These are phyloP conservation scores for Nothoprocta perdicaria DNA, from an alignment of 2,113 vertebrate species.

Conservation along the genomic window DNA sequence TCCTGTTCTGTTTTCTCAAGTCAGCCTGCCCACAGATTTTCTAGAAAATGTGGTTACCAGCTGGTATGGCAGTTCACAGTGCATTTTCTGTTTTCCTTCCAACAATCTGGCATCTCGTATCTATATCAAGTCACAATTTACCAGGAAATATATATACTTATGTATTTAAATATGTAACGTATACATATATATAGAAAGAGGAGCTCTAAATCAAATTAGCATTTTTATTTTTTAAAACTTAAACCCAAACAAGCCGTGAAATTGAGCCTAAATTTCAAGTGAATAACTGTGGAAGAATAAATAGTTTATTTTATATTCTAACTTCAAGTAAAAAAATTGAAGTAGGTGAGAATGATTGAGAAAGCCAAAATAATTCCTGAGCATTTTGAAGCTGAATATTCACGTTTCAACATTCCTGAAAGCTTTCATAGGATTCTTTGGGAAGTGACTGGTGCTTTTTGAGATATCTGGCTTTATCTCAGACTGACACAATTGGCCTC, in stretches of 20 bases:
- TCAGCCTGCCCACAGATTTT: conserved; percentile 70
- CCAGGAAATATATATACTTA: background rate
- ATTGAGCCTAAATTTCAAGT: background rate
- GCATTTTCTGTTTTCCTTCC: conserved; percentile 69
- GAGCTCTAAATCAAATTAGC: conserved; percentile 13
- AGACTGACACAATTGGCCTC: conserved; percentile 42
- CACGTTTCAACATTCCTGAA: background rate
- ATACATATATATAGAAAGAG: background rate
- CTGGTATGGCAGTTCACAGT: conserved; percentile 67
- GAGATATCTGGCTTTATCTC: conserved; percentile 36
- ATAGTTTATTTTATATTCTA: background rate
- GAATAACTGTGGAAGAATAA: background rate
- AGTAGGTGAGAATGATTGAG: background rate
- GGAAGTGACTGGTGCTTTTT: background rate
- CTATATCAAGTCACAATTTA: conserved; percentile 58
- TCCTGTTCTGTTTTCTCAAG: conserved; percentile 69
- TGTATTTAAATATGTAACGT: background rate
- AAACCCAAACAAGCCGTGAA: background rate
- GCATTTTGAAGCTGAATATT: conserved; percentile 3
- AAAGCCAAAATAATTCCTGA: background rate
- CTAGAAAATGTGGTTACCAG: conserved; percentile 73
- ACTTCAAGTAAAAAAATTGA: background rate
- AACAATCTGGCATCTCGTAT: conserved; percentile 70
- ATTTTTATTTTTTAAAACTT: background rate
- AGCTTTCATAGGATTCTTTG: background rate